Evolutionary conservation across 2,888 invertebrate species (phyloP), one percentile per base, ranked within the genome.

Genomic region (Melieria crassipennis): DNA sequence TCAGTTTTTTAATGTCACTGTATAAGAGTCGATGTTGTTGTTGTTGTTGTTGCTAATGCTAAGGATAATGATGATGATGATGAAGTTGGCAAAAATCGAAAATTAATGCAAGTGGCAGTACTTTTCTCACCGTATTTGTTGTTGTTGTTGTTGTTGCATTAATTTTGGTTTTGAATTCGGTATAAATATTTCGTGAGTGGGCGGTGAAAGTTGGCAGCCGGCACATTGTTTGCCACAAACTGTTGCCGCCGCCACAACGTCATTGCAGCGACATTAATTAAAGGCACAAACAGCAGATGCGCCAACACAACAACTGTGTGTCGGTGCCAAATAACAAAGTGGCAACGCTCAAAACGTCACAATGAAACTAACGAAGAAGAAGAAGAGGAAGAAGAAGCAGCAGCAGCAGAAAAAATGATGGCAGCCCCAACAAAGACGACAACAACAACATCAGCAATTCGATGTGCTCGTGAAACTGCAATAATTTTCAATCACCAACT

Each of bases 401-500:
- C 2, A 30, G 30, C 7, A 30, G 30, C 2, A 30, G 30, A 30
- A 30, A 30, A 30, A 2, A 30, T 30, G 30, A 30, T 30, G 30
- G 30, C 2, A 30, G 30, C 30, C 30, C 30, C 30, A 30, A 30
- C 30, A 30, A 30, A 30, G 30, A 30, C 13, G 6, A 5, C 11
- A 9, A 52, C 13, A 52, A 5, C 11, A 9, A 52, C 11, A 52
- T 6, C 11, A 48, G 47, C 45, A n/a, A 30, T 46, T 56, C 55
- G 63, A 7, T 46, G 30, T 13, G 55, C 16, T 69, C 63, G 69
- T 63, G 63, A 62, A 62, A 56, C 56, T 69, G 69, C 69, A 56
- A 69, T 69, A 62, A 69, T 69, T 69, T 69, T 69, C 69, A 69
- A 69, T 69, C 56, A 69, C 62, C 55, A 60, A 46, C 56, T 52